These are phyloP conservation scores for Sebastes elongatus DNA, from an alignment of 2,797 vertebrate genomes.

Conservation along the genomic window DNA sequence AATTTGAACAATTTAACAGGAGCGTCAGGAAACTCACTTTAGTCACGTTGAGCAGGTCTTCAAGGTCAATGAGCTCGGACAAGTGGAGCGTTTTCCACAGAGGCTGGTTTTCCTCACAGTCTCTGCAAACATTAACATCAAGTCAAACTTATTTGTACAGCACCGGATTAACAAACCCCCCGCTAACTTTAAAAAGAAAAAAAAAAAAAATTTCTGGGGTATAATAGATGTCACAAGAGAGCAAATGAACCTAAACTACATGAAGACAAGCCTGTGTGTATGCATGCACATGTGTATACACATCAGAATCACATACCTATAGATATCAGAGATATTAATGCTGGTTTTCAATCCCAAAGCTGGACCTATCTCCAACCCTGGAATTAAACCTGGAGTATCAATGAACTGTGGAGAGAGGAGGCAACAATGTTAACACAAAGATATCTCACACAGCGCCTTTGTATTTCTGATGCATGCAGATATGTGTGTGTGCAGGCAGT, in stretches of 20 bases:
- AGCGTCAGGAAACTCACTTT: constrained; percentile 69
- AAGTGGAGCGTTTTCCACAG: constrained; percentile 85
- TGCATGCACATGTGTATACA: neutral
- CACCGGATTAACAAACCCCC: neutral
- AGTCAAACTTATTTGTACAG: neutral
- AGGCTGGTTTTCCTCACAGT: constrained; percentile 80
- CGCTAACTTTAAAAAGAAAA: neutral
- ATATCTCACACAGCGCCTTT: neutral
- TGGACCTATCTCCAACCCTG: constrained; percentile 58
- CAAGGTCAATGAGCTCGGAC: constrained; percentile 71
- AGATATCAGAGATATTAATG: constrained; percentile 76
- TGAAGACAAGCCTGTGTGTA: neutral
- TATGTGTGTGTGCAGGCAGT: no score
- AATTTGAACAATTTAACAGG: neutral
- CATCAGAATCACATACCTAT: constrained; percentile 77
- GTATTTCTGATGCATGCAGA: neutral
- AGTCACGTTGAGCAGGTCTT: constrained; percentile 81
- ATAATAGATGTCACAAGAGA: neutral
- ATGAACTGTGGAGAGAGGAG: constrained; percentile 78
- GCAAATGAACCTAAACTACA: neutral
- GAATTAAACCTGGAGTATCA: constrained; percentile 76
- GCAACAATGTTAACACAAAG: neutral
- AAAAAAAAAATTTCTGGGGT: neutral
- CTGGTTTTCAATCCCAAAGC: constrained; percentile 62
- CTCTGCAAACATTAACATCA: constrained; percentile 68